Conservation (phyloP, 2,797 vertebrate genomes). For the Aplochiton taeniatus region DNA sequence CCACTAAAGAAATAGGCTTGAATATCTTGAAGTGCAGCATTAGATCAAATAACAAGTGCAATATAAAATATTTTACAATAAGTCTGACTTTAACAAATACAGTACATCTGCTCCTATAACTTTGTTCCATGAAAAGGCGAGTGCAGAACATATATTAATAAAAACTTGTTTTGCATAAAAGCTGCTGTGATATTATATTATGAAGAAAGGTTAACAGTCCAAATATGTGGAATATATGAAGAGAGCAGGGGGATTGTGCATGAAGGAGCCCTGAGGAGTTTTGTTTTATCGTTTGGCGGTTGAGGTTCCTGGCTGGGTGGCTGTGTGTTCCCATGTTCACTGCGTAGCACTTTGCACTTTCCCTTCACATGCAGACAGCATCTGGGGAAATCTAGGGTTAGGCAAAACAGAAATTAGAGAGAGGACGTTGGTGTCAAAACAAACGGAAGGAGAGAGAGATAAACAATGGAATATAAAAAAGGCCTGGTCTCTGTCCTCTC, state of each 20-base stretch:
- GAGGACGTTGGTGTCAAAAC: conserved; percentile 30
- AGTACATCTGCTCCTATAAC: neutral
- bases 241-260: conserved; percentile 39
- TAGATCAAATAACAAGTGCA: conserved; percentile 19
- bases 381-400: conserved; percentile 48
- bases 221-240: conserved; percentile 58
- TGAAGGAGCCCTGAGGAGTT: conserved; percentile 47
- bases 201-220: conserved; percentile 53
- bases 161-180: conserved; percentile 30
- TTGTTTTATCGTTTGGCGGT: conserved; percentile 37
- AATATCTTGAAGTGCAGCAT: conserved; percentile 4
- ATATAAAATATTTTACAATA: neutral
- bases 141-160: conserved; percentile 37
- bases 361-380: conserved; percentile 32
- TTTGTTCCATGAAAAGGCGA: conserved; percentile 16
- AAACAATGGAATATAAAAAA: conserved; percentile 24
- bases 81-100: conserved; percentile 11
- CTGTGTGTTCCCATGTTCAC: conserved; percentile 22
- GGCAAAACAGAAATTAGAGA: conserved; percentile 48
- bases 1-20: neutral
- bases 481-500: conserved; percentile 33
- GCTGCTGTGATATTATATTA: conserved; percentile 51
- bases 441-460: conserved; percentile 14
- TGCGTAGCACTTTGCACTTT: conserved; percentile 35
- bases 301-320: conserved; percentile 35